Evolutionary conservation across 2,113 vertebrate species (phyloP).

Genomic region (Sapajus apella): DNA sequence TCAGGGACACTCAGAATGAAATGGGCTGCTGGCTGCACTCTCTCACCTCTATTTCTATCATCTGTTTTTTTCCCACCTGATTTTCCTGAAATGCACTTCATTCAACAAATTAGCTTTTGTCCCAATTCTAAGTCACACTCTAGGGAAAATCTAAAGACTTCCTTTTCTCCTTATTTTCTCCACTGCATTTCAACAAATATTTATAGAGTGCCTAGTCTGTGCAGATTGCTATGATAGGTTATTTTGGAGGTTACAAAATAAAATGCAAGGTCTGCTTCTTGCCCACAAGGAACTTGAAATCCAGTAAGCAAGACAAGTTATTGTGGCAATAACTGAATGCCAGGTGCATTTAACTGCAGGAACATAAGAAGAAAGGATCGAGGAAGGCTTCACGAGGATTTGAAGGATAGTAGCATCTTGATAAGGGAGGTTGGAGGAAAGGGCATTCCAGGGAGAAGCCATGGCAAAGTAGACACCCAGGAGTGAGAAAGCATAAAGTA

Average conservation of each 20-base stretch:
- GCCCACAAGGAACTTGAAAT: not conserved
- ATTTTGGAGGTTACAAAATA: not conserved
- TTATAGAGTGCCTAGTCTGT: not conserved
- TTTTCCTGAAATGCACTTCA: conserved; percentile 21
- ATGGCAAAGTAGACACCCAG: not conserved
- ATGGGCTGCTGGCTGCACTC: not conserved
- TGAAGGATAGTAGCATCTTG: not conserved
- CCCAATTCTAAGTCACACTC: not conserved
- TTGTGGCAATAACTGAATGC: not conserved
- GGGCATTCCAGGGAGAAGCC: not conserved
- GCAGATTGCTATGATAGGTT: not conserved
- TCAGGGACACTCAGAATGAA: not conserved
- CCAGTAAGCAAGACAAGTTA: not conserved
- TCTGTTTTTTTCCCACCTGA: not conserved
- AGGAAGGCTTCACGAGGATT: not conserved
- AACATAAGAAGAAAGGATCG: not conserved
- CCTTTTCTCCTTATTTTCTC: not conserved
- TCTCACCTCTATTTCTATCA: not conserved
- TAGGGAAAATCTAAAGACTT: not conserved
- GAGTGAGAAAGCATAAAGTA: not conserved
- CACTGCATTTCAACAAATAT: not conserved
- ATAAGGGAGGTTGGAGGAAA: not conserved
- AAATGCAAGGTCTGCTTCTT: not conserved
- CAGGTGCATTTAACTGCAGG: not conserved
- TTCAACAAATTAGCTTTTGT: not conserved